Percentiles rank a stretch among this genome's conserved stretches.
Evolutionary conservation across 2,797 vertebrate species (phyloP).

Genomic region (Scarus forsteni): DNA sequence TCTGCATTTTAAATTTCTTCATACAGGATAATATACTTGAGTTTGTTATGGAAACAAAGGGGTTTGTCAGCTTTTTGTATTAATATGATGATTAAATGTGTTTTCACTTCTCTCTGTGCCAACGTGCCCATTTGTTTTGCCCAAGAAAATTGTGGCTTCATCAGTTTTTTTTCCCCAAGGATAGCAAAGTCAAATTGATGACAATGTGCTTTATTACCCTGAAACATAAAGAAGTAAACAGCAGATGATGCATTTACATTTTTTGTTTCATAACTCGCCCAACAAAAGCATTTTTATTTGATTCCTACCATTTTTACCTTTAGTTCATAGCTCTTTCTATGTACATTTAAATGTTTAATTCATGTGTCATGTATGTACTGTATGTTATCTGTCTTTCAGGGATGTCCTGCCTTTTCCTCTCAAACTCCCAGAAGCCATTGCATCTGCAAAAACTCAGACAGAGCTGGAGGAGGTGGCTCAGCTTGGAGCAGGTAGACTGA

Average conservation of each 20-base stretch:
- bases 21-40: neutral
- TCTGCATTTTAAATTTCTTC: neutral
- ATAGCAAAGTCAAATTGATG: constrained; percentile 3
- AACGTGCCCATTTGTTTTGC: constrained; percentile 11
- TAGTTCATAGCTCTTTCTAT: too few species aligned
- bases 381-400: constrained; percentile 68
- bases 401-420: constrained; percentile 95
- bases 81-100: neutral
- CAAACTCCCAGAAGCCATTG: constrained; percentile 92
- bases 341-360: too few species aligned
- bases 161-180: constrained; percentile 34
- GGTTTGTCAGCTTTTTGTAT: neutral
- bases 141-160: constrained; percentile 29
- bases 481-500: constrained; percentile 88
- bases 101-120: constrained; percentile 43
- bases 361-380: too few species aligned
- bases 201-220: neutral
- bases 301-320: neutral
- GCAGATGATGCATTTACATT: too few species aligned
- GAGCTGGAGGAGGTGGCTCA: constrained; percentile 94
- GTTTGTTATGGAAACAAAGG: constrained; percentile 7
- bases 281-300: neutral
- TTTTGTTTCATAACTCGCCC: neutral
- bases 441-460: constrained; percentile 91
- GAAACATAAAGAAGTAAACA: neutral